Percentiles rank a stretch among this genome's conserved stretches.
Evolutionary conservation across 92 coral and sea anemone species (phyloP).

Genomic region (Desmophyllum pertusum): DNA sequence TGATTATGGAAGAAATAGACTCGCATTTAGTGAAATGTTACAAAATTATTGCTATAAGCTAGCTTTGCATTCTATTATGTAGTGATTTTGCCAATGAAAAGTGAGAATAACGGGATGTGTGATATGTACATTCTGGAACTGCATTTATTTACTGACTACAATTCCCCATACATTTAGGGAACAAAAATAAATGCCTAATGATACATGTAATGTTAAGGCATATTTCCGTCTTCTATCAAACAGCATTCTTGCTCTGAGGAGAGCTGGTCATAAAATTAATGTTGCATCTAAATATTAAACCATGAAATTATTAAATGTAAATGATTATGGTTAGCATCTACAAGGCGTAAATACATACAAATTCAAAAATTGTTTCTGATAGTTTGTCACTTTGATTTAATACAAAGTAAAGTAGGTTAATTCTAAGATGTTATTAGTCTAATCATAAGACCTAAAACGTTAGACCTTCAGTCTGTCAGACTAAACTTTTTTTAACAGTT

Average conservation of each 20-base stretch:
- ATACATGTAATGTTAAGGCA: not conserved
- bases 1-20: conserved; percentile 9
- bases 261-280: conserved; percentile 24
- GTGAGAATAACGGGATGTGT: not conserved
- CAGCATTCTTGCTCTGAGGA: not conserved
- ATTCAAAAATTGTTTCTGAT: not conserved
- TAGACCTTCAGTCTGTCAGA: not conserved
- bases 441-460: too few species aligned
- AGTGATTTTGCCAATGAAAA: too few species aligned
- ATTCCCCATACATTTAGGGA: not conserved
- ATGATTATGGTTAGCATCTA: not conserved
- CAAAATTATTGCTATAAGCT: conserved; percentile 13
- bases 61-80: not conserved
- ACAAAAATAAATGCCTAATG: not conserved
- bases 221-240: not conserved
- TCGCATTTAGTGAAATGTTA: not conserved
- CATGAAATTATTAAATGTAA: not conserved
- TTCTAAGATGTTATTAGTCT: too few species aligned
- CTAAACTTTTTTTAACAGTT: not conserved
- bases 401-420: not conserved
- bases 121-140: conserved; percentile 9
- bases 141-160: not conserved
- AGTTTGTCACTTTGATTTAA: too few species aligned
- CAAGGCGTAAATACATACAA: not conserved
- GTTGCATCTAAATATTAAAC: not conserved